These are phyloP conservation scores for Montipora cactus DNA, from an alignment of 64 coral and sea anemone species.

Conservation along the genomic window DNA sequence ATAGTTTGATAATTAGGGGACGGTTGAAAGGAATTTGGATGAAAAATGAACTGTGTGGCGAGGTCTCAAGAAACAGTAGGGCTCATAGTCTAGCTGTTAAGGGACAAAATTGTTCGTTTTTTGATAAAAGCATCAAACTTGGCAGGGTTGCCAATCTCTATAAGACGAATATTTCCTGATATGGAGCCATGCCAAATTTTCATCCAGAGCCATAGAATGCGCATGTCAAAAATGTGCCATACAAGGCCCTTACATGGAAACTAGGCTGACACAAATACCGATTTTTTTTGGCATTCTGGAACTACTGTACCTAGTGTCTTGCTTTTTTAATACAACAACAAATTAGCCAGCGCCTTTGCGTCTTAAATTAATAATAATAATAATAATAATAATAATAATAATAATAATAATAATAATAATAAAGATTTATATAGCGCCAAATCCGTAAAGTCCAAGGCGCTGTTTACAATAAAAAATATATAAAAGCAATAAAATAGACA, in stretches of 20 bases:
- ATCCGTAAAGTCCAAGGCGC: no score
- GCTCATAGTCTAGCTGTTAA: background rate
- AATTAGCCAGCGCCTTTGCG: constrained; percentile 9
- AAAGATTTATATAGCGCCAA: no score
- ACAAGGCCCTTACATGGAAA: background rate
- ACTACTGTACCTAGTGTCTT: constrained; percentile 12
- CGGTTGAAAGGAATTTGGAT: no score
- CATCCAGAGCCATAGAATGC: background rate
- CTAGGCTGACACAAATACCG: background rate
- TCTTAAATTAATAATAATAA: background rate
- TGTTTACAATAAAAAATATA: no score
- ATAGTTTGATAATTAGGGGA: no score
- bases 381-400: no score
- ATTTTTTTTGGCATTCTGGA: background rate
- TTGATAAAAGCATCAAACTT: constrained; percentile 12
- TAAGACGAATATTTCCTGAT: background rate
- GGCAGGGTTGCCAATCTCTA: no score
- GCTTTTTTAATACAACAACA: background rate
- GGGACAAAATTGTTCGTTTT: background rate
- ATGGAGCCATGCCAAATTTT: constrained; percentile 26
- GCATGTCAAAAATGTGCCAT: constrained; percentile 2
- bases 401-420: no score
- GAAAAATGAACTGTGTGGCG: no score
- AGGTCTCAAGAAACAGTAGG: no score
- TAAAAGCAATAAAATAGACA: no score